Percentiles rank a stretch among this genome's conserved stretches.
Evolutionary conservation across 2,797 vertebrate species (phyloP).

Genomic region (Bovichtus diacanthus): DNA sequence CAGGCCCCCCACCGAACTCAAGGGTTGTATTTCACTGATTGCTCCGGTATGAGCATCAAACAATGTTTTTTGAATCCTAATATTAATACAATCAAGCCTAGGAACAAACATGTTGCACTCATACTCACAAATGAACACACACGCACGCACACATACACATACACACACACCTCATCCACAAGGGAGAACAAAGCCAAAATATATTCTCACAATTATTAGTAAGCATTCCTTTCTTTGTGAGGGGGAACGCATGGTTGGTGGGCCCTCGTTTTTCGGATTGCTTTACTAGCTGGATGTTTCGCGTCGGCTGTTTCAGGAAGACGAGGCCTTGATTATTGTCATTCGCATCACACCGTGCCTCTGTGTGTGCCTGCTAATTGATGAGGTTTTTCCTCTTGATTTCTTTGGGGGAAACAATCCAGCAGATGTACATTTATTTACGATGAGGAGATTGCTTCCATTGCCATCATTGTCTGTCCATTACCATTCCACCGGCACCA

Average conservation of each 20-base stretch:
- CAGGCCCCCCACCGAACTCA: slow-evolving; percentile 28
- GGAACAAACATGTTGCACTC: slow-evolving; percentile 5
- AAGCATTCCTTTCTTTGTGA: slow-evolving; percentile 32
- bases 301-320: slow-evolving; percentile 32
- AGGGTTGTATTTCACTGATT: slow-evolving; percentile 28
- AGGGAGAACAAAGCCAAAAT: slow-evolving; percentile 30
- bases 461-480: slow-evolving; percentile 71
- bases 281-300: slow-evolving; percentile 59
- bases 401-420: slow-evolving; percentile 80
- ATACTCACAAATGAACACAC: slow-evolving; percentile 35
- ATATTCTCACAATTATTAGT: slow-evolving; percentile 40
- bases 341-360: slow-evolving; percentile 72
- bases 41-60: slow-evolving; percentile 24
- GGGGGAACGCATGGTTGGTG: slow-evolving; percentile 41
- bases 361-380: slow-evolving; percentile 71
- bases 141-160: background rate
- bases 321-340: slow-evolving; percentile 70
- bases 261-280: slow-evolving; percentile 46
- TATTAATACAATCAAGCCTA: slow-evolving; percentile 37
- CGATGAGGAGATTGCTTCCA: slow-evolving; percentile 76
- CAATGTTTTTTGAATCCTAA: slow-evolving; percentile 23
- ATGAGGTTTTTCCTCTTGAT: slow-evolving; percentile 76
- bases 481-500: slow-evolving; percentile 56
- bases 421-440: slow-evolving; percentile 80
- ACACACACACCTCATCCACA: slow-evolving; percentile 9